phyloP scores from a whole-genome alignment of 2,113 vertebrate species.

The Asarcornis scutulata region DNA sequence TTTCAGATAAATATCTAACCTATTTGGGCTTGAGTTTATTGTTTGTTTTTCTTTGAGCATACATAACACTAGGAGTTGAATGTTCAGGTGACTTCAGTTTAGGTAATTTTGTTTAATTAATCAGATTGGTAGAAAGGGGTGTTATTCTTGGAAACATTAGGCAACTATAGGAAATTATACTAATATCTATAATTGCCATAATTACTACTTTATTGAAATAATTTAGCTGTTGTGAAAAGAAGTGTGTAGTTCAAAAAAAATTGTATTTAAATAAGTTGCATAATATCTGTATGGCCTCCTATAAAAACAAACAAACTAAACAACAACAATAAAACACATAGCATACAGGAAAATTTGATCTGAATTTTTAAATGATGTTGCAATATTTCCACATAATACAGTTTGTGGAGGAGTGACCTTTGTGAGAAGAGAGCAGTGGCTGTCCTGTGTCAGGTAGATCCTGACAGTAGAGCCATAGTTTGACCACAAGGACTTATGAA shows the following conservation, averaged over 20 bases:
- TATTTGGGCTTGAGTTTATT: background rate
- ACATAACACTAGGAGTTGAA: fast-evolving
- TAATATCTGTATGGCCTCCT: background rate
- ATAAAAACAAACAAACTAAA: background rate
- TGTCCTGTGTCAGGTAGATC: too few relatives aligned
- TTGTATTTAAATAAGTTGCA: background rate
- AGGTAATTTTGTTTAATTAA: background rate
- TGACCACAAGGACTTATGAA: background rate
- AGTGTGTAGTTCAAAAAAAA: background rate
- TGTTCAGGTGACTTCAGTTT: background rate
- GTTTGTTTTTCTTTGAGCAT: background rate
- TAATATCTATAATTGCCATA: background rate
- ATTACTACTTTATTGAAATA: background rate
- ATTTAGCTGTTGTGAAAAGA: background rate
- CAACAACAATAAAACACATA: too few relatives aligned
- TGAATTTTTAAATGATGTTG: background rate
- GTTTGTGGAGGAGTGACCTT: background rate
- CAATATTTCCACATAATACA: background rate
- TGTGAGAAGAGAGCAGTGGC: too few relatives aligned
- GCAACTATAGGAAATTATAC: background rate
- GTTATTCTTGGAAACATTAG: background rate
- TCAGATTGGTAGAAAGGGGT: background rate
- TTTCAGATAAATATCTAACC: background rate
- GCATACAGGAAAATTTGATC: background rate
- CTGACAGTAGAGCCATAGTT: background rate